These are phyloP conservation scores for Potorous gilbertii DNA, from an alignment of 2,797 vertebrate genomes.

Conservation along the genomic window DNA sequence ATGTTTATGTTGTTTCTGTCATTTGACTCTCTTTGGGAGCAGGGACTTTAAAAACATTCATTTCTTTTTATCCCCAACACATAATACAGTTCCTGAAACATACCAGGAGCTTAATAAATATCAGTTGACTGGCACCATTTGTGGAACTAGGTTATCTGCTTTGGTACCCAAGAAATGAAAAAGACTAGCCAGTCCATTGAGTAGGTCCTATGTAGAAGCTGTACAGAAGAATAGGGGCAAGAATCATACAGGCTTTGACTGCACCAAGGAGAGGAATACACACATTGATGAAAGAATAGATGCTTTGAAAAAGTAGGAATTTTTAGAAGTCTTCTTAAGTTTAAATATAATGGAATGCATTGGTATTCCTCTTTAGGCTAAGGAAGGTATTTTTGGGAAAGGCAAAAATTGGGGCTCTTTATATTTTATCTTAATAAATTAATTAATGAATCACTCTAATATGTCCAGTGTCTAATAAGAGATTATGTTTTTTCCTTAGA, in stretches of 20 bases:
- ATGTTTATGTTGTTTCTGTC: not conserved
- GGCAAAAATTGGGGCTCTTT: not conserved
- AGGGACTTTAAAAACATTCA: not conserved
- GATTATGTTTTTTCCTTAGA: not conserved
- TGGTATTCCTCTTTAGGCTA: not conserved
- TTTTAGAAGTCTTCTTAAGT: not conserved
- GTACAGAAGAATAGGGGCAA: not conserved
- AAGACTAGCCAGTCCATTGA: not conserved
- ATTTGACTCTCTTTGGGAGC: not conserved
- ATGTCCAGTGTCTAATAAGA: not conserved
- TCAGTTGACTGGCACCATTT: not conserved
- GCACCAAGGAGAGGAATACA: not conserved
- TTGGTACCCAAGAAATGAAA: not conserved
- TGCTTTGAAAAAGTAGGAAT: not conserved
- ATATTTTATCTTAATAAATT: not conserved
- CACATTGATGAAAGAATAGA: not conserved
- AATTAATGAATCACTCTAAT: not conserved
- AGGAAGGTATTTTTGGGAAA: not conserved
- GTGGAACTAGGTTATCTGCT: not conserved
- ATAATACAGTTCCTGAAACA: not conserved
- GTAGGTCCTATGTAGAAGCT: not conserved
- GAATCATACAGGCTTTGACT: not conserved
- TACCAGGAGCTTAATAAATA: not conserved
- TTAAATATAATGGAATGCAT: not conserved
- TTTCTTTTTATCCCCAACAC: not conserved